These are phyloP conservation scores for Lampris incognitus DNA, from an alignment of 2,113 vertebrate genomes.

Conservation along the genomic window DNA sequence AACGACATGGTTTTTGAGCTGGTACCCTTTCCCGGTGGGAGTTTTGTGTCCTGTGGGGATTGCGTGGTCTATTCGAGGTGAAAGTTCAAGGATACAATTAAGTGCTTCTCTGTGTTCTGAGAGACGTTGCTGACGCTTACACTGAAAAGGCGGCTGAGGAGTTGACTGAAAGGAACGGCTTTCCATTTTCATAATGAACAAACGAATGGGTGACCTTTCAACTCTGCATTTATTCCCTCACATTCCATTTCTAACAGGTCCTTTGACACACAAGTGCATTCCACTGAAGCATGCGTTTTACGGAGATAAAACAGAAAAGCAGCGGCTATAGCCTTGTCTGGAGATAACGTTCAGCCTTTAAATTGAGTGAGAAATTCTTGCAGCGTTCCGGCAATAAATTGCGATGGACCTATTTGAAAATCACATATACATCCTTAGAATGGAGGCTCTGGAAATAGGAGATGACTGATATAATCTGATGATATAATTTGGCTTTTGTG, in stretches of 20 bases:
- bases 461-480: neutral
- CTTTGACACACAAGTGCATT: conserved; percentile 62
- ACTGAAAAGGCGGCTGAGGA: conserved; percentile 48
- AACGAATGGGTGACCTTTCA: conserved; percentile 57
- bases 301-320: conserved; percentile 35
- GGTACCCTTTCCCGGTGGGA: conserved; percentile 18
- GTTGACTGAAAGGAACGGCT: conserved; percentile 46
- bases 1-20: conserved; percentile 36
- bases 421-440: neutral
- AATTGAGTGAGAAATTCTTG: neutral
- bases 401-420: neutral
- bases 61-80: conserved; percentile 37
- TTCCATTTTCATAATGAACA: conserved; percentile 40
- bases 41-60: conserved; percentile 24
- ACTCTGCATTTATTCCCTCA: conserved; percentile 52
- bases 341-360: conserved; percentile 22
- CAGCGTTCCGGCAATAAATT: neutral
- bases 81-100: conserved; percentile 31
- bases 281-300: conserved; percentile 45
- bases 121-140: conserved; percentile 38
- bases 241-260: conserved; percentile 48
- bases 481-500: neutral
- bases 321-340: conserved; percentile 26
- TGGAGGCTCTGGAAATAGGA: neutral
- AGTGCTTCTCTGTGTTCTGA: conserved; percentile 20